phyloP scores from a whole-genome alignment of 1,140 invertebrate species.

The Brachionus angularis region DNA sequence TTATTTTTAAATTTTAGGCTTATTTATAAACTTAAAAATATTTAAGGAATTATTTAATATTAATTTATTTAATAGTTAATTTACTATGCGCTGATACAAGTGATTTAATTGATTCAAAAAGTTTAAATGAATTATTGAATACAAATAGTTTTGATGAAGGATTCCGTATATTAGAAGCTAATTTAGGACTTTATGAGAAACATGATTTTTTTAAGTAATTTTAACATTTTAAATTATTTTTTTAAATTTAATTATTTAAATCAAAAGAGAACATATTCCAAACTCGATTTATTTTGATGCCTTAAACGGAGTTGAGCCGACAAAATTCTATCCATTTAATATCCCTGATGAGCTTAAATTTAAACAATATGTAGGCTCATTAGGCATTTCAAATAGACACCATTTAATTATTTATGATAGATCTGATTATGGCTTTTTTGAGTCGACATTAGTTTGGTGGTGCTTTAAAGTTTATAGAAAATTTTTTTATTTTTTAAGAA shows the following conservation, averaged over 20 bases:
- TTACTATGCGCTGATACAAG: neutral
- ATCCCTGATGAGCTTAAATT: slow-evolving; percentile 46
- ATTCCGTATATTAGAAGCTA: neutral
- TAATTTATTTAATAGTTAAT: neutral
- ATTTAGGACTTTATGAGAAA: neutral
- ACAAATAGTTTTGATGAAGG: neutral
- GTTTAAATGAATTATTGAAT: neutral
- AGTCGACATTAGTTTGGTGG: slow-evolving; percentile 48
- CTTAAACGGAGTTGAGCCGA: slow-evolving; percentile 45
- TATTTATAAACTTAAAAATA: too few relatives aligned
- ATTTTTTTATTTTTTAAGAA: too few relatives aligned
- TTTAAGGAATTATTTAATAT: neutral
- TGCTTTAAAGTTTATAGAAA: slow-evolving; percentile 47
- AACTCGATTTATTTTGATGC: slow-evolving; percentile 47
- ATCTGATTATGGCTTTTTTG: slow-evolving; percentile 45
- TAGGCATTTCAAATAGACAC: slow-evolving; percentile 46
- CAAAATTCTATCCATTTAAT: slow-evolving; percentile 46
- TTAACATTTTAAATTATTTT: neutral
- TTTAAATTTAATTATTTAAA: neutral
- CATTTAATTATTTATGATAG: slow-evolving; percentile 47
- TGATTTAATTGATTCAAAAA: neutral
- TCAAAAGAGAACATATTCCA: slow-evolving; percentile 47
- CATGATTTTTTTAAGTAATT: neutral
- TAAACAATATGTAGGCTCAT: slow-evolving; percentile 44
- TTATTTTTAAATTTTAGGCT: too few relatives aligned